Evolutionary conservation across 2,888 invertebrate genomes (phyloP).

Genomic region (Apodemia zela): DNA sequence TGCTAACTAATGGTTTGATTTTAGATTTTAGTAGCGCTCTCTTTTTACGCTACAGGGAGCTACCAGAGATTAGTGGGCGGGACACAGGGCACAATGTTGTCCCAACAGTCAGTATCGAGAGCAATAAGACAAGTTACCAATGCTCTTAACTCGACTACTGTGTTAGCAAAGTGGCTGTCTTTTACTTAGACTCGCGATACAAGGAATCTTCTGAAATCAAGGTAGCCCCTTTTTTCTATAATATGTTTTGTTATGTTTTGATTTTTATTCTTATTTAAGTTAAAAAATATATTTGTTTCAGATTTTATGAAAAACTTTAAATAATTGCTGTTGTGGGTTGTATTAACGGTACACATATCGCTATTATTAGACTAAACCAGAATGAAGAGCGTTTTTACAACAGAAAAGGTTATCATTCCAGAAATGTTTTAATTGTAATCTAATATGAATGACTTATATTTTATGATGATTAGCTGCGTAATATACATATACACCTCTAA

Average conservation of each 20-base stretch:
- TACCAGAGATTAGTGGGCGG: conserved; percentile 27
- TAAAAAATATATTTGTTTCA: too few relatives aligned
- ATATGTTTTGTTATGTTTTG: background rate
- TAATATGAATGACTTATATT: too few relatives aligned
- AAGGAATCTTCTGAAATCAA: conserved; percentile 14
- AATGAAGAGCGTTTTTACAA: too few relatives aligned
- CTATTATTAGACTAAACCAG: too few relatives aligned
- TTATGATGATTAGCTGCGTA: too few relatives aligned
- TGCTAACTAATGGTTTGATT: background rate
- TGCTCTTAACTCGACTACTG: conserved; percentile 20
- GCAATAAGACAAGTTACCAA: conserved; percentile 25
- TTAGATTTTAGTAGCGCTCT: conserved; percentile 16
- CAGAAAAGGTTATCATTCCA: too few relatives aligned
- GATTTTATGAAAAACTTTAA: too few relatives aligned
- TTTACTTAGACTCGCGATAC: conserved; percentile 24
- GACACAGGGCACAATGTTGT: conserved; percentile 23
- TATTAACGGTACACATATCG: too few relatives aligned
- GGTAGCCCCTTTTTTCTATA: conserved; percentile 3
- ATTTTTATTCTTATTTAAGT: too few relatives aligned
- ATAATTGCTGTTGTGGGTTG: too few relatives aligned
- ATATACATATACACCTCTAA: too few relatives aligned
- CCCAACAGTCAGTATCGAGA: conserved; percentile 28
- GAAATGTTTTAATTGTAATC: too few relatives aligned
- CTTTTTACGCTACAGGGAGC: conserved; percentile 27
- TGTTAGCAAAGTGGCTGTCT: conserved; percentile 19